Percentiles rank a stretch among this genome's conserved stretches.
Conservation (phyloP, 2,797 vertebrate species). For the Gila robusta region DNA sequence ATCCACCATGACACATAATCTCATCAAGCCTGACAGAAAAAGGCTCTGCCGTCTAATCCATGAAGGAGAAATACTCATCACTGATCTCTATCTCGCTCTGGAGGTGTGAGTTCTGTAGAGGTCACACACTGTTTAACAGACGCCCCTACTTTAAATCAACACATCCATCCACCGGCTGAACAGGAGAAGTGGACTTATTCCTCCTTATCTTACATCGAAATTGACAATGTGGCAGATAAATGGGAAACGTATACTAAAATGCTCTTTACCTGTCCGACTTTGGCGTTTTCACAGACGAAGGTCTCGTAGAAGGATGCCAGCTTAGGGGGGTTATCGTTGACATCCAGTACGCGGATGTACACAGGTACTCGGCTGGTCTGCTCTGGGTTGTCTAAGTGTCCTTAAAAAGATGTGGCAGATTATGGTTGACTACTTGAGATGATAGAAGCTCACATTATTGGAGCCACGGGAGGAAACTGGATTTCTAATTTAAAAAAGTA, state of each 20-base stretch:
- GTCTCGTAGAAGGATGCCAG: slow-evolving; percentile 91
- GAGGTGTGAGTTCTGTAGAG: slow-evolving; percentile 50
- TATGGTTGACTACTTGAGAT: neutral
- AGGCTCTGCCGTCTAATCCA: slow-evolving; percentile 62
- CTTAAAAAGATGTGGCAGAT: slow-evolving; percentile 45
- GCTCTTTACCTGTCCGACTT: slow-evolving; percentile 88
- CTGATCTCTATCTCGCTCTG: slow-evolving; percentile 59
- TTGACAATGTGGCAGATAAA: slow-evolving; percentile 47
- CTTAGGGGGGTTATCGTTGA: slow-evolving; percentile 94
- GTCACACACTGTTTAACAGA: slow-evolving; percentile 56
- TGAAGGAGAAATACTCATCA: slow-evolving; percentile 60
- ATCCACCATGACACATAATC: slow-evolving; percentile 67
- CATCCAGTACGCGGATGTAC: slow-evolving; percentile 89
- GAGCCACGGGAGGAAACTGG: slow-evolving; percentile 28
- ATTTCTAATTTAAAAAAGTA: slow-evolving; percentile 47
- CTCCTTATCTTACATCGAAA: slow-evolving; percentile 49
- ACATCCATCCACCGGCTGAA: slow-evolving; percentile 21
- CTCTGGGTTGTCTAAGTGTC: slow-evolving; percentile 84
- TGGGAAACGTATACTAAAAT: slow-evolving; percentile 17
- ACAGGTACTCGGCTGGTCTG: slow-evolving; percentile 89
- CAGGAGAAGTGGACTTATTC: slow-evolving; percentile 39
- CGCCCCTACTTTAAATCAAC: slow-evolving; percentile 53
- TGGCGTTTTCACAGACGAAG: slow-evolving; percentile 93
- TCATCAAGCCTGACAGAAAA: slow-evolving; percentile 67
- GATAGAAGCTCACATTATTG: slow-evolving; percentile 8